phyloP scores from a whole-genome alignment of 2,797 vertebrate species.

The Pantherophis alleghaniensis region DNA sequence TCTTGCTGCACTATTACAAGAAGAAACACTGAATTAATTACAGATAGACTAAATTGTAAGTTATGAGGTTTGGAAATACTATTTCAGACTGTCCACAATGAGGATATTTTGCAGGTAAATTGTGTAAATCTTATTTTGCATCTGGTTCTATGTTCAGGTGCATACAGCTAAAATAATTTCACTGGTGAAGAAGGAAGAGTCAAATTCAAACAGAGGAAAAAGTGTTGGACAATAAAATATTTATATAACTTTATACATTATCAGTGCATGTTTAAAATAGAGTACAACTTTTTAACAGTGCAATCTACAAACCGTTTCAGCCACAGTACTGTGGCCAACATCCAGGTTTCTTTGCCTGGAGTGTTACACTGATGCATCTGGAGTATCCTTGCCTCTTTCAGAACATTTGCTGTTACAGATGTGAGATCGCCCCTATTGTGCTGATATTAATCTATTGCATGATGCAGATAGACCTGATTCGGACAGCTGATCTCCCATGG shows the following conservation, averaged over 20 bases:
- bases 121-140: neutral
- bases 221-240: constrained; percentile 50
- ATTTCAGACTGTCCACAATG: neutral
- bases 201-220: constrained; percentile 30
- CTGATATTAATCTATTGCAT: neutral
- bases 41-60: neutral
- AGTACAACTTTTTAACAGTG: constrained; percentile 27
- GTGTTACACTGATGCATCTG: neutral
- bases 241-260: constrained; percentile 54
- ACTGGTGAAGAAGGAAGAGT: constrained; percentile 40
- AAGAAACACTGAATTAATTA: neutral
- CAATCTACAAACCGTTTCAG: constrained; percentile 5
- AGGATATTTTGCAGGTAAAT: neutral
- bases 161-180: constrained; percentile 23
- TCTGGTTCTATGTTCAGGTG: constrained; percentile 18
- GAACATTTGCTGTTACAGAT: neutral
- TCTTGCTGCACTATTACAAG: neutral
- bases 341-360: neutral
- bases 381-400: neutral
- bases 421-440: neutral
- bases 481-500: neutral
- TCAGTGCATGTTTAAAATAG: constrained; percentile 66
- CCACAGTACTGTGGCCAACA: neutral
- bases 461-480: neutral
- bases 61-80: neutral